Base-by-base conservation (phyloP, 1,140 invertebrate genomes). In the Pomacea maculata region DNA sequence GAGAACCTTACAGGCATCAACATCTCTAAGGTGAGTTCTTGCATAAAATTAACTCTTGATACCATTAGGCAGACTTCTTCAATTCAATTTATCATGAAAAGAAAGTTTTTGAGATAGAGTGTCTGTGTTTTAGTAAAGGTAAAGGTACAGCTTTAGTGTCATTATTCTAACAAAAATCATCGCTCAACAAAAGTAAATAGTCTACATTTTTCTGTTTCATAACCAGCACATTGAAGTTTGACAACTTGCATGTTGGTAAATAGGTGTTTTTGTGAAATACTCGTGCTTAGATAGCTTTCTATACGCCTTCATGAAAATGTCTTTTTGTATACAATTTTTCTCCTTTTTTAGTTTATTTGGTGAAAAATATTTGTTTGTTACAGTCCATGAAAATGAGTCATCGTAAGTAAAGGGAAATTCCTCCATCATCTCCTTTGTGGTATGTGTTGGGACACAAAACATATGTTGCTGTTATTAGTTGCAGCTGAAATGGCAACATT, bases 1-100 rank as follows among this genome's bases (percentile, higher is more conserved):
- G 96, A 97, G 89, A 94, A 93, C 65, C 93, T 99, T 85, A 98
- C 97, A 82, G 97, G 97, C 45, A 96, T 98, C 52, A 96, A 98
- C 88, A 96, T 98, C 89, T 77, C 84, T 78, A 91, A 91, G 87
- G 90, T 91, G 68, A 70, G 83, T 81, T 64, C 61, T 15, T 71
- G 10, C 21, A 45, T 61, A 17, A 19, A n/a, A 12, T 21, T 45
- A 45, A 45, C 34, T 45, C 34, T 34, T 25, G 67, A 54, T 45
- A 9, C 25, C 1, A 15, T 79, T 71, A 8, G 19, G 34, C 19
- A 19, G 7, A 57, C 25, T 72, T 17, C 57, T 14, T 61, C 15
- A 14, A 61, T 14, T 11, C 57, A 61, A 61, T 5, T 11, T 14
- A 79, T 7, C 12, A 52, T n/a, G 11, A 52, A 57, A n/a, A 57